Base-by-base conservation (phyloP, 2,888 invertebrate species). In the Aspidiotus destructor region DNA sequence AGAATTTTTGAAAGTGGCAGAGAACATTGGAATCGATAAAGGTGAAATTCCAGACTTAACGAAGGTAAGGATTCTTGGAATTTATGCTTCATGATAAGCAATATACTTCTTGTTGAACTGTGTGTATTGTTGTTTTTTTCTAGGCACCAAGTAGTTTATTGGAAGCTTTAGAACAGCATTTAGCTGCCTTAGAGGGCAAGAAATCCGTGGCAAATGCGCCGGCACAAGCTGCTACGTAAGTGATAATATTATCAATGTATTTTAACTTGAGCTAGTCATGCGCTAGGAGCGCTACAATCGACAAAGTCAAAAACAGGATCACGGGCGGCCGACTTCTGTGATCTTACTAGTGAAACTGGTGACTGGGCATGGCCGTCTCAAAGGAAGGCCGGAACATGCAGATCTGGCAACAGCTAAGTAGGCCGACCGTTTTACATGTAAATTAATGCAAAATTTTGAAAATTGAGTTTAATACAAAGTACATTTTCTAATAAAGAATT, bases 41-140 rank as follows among this genome's bases (percentile, higher is more conserved):
- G 96, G 96, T 42, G 97, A 98, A 77, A 97, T 98, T 78, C 98
- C 98, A 55, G 98, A 98, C 80, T 83, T 98, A 74, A 96, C 97
- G 8, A 94, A 96, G 81, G 84, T 84, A 77, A 71, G 72, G 70
- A 28, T 28, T 1, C 5, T 28, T 28, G 28, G 28, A 28, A 28
- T 28, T 28, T n/a, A n/a, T n/a, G n/a, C n/a, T n/a, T n/a, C n/a
- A n/a, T n/a, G n/a, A n/a, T n/a, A n/a, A n/a, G n/a, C n/a, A n/a
- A n/a, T n/a, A n/a, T n/a, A n/a, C n/a, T 13, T 28, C 41, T 41
- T 15, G 2, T 41, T 57, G 41, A 42, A 42, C 16, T 64, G 9
- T 15, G 5, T 28, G 28, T 28, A 28, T 28, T 28, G 2, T 28
- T 28, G 28, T 58, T 58, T 48, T 15, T 3, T 70, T 71, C 7